phyloP scores from a whole-genome alignment of 1,140 invertebrate genomes.

The Diorhabda sublineata region DNA sequence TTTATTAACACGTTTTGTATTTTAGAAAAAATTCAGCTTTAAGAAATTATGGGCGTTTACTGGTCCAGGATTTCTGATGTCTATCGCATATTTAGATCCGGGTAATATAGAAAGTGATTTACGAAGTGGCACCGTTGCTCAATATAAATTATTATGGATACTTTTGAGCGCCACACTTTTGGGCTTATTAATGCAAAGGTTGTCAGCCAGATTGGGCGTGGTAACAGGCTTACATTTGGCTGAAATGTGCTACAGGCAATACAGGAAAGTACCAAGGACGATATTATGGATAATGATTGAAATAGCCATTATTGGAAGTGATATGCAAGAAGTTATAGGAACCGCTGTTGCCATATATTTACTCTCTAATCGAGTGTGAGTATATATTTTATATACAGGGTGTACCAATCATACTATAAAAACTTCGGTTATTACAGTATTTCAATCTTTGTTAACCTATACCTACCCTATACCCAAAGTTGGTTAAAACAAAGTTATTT shows the following conservation, averaged over 20 bases:
- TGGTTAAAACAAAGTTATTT: too few species aligned
- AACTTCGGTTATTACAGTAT: too few species aligned
- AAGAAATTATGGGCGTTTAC: slow-evolving; percentile 91
- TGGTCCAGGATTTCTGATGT: slow-evolving; percentile 91
- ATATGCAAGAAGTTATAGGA: slow-evolving; percentile 93
- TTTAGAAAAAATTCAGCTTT: slow-evolving; percentile 71
- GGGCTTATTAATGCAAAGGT: slow-evolving; percentile 82
- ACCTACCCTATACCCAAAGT: too few species aligned
- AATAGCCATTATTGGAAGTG: slow-evolving; percentile 90
- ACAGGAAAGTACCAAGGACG: slow-evolving; percentile 71
- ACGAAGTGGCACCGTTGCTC: slow-evolving; percentile 74
- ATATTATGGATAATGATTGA: slow-evolving; percentile 93
- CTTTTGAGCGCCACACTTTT: slow-evolving; percentile 81
- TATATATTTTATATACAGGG: background rate
- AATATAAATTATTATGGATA: slow-evolving; percentile 84
- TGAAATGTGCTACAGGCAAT: slow-evolving; percentile 79
- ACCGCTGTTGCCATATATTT: slow-evolving; percentile 88
- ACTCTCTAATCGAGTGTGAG: slow-evolving; percentile 74
- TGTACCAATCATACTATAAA: too few species aligned
- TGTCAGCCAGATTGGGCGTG: slow-evolving; percentile 68
- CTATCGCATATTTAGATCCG: slow-evolving; percentile 90
- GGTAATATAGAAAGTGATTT: slow-evolving; percentile 93
- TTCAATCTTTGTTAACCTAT: too few species aligned
- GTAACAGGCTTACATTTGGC: slow-evolving; percentile 71
- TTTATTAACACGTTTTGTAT: slow-evolving; percentile 22